phyloP scores from a whole-genome alignment of 2,888 invertebrate genomes.

The Oxytorus armatus region DNA sequence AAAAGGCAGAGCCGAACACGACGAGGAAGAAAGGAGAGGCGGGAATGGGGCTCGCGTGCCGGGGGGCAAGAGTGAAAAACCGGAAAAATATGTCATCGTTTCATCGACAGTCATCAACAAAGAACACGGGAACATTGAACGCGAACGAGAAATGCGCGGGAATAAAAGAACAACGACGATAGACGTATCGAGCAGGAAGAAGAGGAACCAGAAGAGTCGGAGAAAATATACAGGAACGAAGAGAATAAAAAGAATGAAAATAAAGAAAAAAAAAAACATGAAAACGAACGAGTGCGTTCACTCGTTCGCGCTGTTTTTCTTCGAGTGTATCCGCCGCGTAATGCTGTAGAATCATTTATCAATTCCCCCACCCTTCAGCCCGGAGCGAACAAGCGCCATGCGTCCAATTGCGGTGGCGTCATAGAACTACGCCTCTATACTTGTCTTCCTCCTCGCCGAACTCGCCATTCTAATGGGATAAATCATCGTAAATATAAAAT shows the following conservation, averaged over 20 bases:
- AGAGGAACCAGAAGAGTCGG: slow-evolving; percentile 54
- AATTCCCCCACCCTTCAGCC: slow-evolving; percentile 55
- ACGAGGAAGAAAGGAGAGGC: slow-evolving; percentile 69
- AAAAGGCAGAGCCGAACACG: slow-evolving; percentile 54
- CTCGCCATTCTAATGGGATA: background rate
- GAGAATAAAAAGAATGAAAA: slow-evolving; percentile 31
- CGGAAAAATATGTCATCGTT: slow-evolving; percentile 85
- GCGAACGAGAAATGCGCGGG: slow-evolving; percentile 36
- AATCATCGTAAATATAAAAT: background rate
- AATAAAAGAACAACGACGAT: slow-evolving; percentile 42
- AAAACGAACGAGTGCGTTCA: slow-evolving; percentile 70
- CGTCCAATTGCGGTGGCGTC: slow-evolving; percentile 49
- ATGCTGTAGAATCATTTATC: slow-evolving; percentile 55
- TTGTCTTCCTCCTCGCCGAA: slow-evolving; percentile 52
- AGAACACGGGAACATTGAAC: slow-evolving; percentile 77
- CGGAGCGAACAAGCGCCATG: slow-evolving; percentile 44
- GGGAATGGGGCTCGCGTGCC: slow-evolving; percentile 70
- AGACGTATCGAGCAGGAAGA: slow-evolving; percentile 38
- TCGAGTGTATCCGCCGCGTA: slow-evolving; percentile 62
- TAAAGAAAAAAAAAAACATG: slow-evolving; percentile 31
- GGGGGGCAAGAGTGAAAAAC: slow-evolving; percentile 79
- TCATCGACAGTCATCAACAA: slow-evolving; percentile 84
- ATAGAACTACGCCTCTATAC: slow-evolving; percentile 41
- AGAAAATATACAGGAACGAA: slow-evolving; percentile 37
- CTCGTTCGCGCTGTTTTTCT: slow-evolving; percentile 27